These are phyloP conservation scores for Pollenia labialis DNA, from an alignment of 2,888 invertebrate species.

Conservation along the genomic window DNA sequence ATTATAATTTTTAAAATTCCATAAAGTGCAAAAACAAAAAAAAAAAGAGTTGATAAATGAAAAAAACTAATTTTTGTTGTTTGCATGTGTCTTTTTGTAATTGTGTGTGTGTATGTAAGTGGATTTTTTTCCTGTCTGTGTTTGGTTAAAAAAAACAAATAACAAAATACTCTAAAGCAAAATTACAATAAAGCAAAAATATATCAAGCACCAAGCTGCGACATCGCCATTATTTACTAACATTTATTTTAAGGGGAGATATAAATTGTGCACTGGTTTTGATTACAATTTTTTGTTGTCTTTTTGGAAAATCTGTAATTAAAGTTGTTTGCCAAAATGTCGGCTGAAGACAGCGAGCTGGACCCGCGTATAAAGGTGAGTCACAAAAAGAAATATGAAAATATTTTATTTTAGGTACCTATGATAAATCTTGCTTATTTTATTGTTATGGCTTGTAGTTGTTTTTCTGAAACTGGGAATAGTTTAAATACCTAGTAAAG, in stretches of 20 bases:
- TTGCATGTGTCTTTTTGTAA: not conserved
- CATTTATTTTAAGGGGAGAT: conserved; percentile 4
- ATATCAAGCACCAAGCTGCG: conserved; percentile 47
- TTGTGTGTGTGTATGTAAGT: not conserved
- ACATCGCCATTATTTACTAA: conserved; percentile 32
- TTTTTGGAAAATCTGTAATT: conserved; percentile 37
- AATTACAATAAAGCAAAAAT: not conserved
- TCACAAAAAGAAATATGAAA: not conserved
- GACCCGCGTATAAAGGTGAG: conserved; percentile 84
- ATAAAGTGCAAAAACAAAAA: conserved; percentile 24
- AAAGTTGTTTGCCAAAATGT: conserved; percentile 62
- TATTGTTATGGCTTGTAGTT: too few species aligned
- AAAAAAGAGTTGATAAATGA: conserved; percentile 27
- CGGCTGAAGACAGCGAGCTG: conserved; percentile 81
- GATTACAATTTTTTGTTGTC: not conserved
- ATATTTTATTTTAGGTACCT: too few species aligned
- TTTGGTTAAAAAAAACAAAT: conserved; percentile 7
- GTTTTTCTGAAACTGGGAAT: too few species aligned
- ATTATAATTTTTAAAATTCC: conserved; percentile 37
- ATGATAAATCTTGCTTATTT: too few species aligned
- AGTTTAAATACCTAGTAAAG: too few species aligned
- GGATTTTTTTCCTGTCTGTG: conserved; percentile 6
- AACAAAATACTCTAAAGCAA: conserved; percentile 3
- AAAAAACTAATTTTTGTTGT: conserved; percentile 25
- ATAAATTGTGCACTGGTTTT: conserved; percentile 21